Conservation (phyloP, 2,888 invertebrate genomes). For the Lasioglossum morio region DNA sequence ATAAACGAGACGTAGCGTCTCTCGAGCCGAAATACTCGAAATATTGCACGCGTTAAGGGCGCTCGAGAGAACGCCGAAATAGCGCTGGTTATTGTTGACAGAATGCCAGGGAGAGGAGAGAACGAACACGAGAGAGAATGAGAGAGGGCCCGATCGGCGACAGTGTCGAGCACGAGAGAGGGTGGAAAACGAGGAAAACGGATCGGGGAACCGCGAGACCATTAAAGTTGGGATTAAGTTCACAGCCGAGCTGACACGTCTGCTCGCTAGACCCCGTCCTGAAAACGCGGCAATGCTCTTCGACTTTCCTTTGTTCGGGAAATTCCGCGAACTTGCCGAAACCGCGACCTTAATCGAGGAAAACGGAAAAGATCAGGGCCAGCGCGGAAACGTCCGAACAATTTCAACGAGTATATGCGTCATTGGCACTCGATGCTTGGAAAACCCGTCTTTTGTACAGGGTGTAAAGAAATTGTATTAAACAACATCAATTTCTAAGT, state of each 20-base stretch:
- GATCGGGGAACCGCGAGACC: slow-evolving; percentile 37
- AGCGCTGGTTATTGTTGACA: slow-evolving; percentile 42
- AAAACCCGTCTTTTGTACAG: too few relatives aligned
- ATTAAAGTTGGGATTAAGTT: slow-evolving; percentile 37
- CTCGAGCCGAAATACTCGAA: slow-evolving; percentile 39
- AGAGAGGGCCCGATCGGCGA: slow-evolving; percentile 9
- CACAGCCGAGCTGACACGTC: slow-evolving; percentile 21
- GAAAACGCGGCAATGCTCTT: not conserved
- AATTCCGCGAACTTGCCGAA: slow-evolving; percentile 18
- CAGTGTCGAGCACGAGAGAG: slow-evolving; percentile 4
- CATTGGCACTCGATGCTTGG: too few relatives aligned
- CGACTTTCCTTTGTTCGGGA: slow-evolving; percentile 24
- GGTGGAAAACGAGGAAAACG: slow-evolving; percentile 38
- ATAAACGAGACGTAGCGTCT: slow-evolving; percentile 33
- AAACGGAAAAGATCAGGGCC: not conserved
- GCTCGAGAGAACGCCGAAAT: slow-evolving; percentile 46
- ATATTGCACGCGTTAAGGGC: slow-evolving; percentile 47
- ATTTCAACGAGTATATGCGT: not conserved
- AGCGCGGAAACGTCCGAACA: not conserved
- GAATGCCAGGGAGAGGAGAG: not conserved
- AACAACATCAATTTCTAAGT: too few relatives aligned
- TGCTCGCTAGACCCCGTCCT: not conserved
- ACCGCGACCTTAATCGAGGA: slow-evolving; percentile 16
- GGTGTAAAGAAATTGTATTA: too few relatives aligned
- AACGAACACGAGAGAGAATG: not conserved